A percentile compares a stretch with the other conserved stretches of the same genome.
phyloP scores from a whole-genome alignment of 2,113 vertebrate genomes.

The Eleginops maclovinus region DNA sequence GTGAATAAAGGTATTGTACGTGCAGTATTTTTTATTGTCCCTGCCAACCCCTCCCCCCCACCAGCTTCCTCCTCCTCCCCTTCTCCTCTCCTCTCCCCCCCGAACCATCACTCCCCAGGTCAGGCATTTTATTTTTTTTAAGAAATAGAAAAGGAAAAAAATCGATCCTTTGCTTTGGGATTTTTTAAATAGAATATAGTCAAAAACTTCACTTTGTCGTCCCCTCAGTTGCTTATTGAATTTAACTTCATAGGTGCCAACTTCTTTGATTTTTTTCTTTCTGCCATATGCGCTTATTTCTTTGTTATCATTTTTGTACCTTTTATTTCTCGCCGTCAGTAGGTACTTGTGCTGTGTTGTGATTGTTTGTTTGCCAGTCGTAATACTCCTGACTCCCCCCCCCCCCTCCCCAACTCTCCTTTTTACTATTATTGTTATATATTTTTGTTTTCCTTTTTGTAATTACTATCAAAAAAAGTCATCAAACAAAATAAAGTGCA shows the following conservation, averaged over 20 bases:
- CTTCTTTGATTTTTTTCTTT: constrained; percentile 77
- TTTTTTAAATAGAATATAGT: constrained; percentile 88
- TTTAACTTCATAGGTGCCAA: constrained; percentile 93
- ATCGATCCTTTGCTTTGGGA: constrained; percentile 85
- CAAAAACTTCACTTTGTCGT: constrained; percentile 88
- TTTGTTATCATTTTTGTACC: constrained; percentile 75
- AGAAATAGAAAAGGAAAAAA: constrained; percentile 69
- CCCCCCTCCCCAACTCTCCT: constrained; percentile 76
- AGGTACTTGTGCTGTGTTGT: constrained; percentile 98
- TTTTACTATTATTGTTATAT: constrained; percentile 94
- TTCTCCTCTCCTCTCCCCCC: constrained; percentile 80
- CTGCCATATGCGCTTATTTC: constrained; percentile 74
- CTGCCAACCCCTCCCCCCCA: constrained; percentile 86
- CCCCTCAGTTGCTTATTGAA: constrained; percentile 94
- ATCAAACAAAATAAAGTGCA: constrained; percentile 82
- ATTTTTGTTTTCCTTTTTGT: constrained; percentile 86
- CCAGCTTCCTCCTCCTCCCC: constrained; percentile 57
- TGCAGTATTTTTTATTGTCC: constrained; percentile 99
- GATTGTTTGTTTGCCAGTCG: constrained; percentile 98
- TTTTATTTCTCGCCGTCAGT: constrained; percentile 86
- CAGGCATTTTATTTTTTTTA: constrained; percentile 88
- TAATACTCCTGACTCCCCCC: constrained; percentile 84
- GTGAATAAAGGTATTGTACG: constrained; percentile 95
- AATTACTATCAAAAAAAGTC: constrained; percentile 91
- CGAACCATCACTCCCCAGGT: constrained; percentile 67